Evolutionary conservation across 2,888 invertebrate species (phyloP).

Genomic region (Cynaeus angustus): DNA sequence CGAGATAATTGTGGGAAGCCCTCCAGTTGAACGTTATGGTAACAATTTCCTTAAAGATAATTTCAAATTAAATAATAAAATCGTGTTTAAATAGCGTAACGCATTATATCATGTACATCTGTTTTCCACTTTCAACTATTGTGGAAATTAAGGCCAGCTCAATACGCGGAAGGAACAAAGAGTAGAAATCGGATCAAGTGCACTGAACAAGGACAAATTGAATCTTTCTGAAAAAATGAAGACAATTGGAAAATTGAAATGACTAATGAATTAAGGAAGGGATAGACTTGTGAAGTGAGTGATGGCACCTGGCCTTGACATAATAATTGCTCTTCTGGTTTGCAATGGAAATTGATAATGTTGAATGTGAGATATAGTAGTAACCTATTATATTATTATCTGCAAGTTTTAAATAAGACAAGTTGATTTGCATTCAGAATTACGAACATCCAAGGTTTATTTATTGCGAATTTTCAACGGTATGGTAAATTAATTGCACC

Average conservation of each 20-base stretch:
- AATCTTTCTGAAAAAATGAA: conserved; percentile 6
- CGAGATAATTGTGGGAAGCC: conserved; percentile 31
- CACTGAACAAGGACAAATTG: conserved; percentile 56
- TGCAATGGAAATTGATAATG: conserved; percentile 40
- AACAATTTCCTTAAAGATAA: conserved; percentile 24
- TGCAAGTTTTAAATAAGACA: conserved; percentile 22
- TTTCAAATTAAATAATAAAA: conserved; percentile 16
- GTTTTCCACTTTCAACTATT: conserved; percentile 29
- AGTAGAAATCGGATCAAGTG: conserved; percentile 60
- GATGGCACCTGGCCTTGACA: conserved; percentile 43
- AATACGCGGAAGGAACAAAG: conserved; percentile 55
- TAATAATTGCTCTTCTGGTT: conserved; percentile 30
- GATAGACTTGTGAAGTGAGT: conserved; percentile 7
- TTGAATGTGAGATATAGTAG: conserved; percentile 14
- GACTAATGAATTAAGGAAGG: background rate
- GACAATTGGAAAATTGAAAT: background rate
- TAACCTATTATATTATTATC: conserved; percentile 32
- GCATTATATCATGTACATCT: conserved; percentile 39
- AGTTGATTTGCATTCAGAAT: conserved; percentile 31
- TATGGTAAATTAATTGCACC: conserved; percentile 1
- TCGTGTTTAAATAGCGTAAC: conserved; percentile 19
- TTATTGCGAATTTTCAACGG: conserved; percentile 22
- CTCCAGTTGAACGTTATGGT: conserved; percentile 17
- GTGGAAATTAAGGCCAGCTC: conserved; percentile 55
- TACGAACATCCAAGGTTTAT: conserved; percentile 33